phyloP scores from a whole-genome alignment of 2,797 vertebrate species.

The Hoplostethus mediterraneus region DNA sequence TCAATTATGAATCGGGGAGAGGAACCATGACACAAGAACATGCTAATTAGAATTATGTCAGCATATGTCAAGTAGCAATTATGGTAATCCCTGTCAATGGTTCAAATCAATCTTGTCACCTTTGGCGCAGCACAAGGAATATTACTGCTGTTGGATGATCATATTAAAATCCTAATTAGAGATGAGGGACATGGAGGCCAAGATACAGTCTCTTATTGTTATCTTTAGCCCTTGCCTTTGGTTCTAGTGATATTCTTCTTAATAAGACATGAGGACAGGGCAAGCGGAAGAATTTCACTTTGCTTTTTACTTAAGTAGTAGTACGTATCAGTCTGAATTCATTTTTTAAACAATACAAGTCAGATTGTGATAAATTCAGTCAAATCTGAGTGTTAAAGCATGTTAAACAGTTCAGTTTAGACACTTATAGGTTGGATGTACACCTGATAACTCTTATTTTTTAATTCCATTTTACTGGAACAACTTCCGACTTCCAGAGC shows the following conservation, averaged over 20 bases:
- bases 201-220: conserved; percentile 32
- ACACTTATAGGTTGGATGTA: background rate
- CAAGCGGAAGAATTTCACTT: background rate
- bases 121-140: conserved; percentile 33
- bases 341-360: background rate
- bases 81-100: conserved; percentile 53
- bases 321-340: no score
- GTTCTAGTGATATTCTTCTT: conserved; percentile 11
- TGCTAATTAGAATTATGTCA: conserved; percentile 56
- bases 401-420: background rate
- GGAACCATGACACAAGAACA: conserved; percentile 40
- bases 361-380: background rate
- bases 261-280: conserved; percentile 5
- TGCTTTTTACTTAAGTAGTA: conserved; percentile 2
- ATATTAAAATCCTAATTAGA: conserved; percentile 40
- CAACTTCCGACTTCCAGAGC: background rate
- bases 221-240: conserved; percentile 18
- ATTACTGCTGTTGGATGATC: conserved; percentile 44
- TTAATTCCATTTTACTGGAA: background rate
- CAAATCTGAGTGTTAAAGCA: background rate
- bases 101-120: conserved; percentile 52
- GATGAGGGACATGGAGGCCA: conserved; percentile 31
- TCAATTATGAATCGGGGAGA: conserved; percentile 23
- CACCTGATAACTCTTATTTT: background rate
- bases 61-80: conserved; percentile 54